Evolutionary conservation across 1,140 invertebrate species (phyloP), one percentile per base, ranked within the genome.

Genomic region (Musca vetustissima): DNA sequence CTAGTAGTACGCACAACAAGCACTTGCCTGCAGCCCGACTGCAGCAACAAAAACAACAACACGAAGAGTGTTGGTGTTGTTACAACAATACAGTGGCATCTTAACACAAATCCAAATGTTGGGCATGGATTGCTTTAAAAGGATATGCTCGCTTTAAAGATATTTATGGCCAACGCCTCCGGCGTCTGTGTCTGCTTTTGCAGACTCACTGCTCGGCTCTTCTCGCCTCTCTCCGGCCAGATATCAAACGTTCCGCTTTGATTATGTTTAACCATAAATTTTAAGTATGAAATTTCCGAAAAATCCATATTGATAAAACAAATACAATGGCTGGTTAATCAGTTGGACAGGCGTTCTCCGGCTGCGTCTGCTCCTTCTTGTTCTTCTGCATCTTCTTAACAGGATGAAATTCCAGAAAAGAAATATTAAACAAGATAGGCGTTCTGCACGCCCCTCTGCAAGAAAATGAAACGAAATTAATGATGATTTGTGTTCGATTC

Each of bases 211-310:
- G 28, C 28, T 4, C 28, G 9, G 11, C 36, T 11, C 36, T 43
- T 1, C 36, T 11, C 36, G 6, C 36, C 36, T 43, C 36, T 43
- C 36, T 13, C 11, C 36, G 36, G 6, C 13, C 28, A 24, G 25
- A 57, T 57, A 57, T 57, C 53, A 57, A 57, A 57, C 19, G 53
- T 57, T 57, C 53, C 53, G 53, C 53, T 32, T 61, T 61, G 57
- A 61, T 61, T 61, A 32, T 61, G 36, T 61, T 61, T 61, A 61
- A 61, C 14, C 25, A 61, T 17, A 11, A 61, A 61, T 61, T 36
- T 15, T 19, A 61, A 9, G 57, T 19, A n/a, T 36, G 28, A 11
- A 61, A 61, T 61, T 36, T 8, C 28, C 57, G 28, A 32, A 36
- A 61, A 61, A 61, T 36, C 28, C 28, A 19, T 36, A 61, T 61